These are phyloP conservation scores for Diploptera punctata DNA, from an alignment of 2,888 invertebrate genomes.

Conservation along the genomic window DNA sequence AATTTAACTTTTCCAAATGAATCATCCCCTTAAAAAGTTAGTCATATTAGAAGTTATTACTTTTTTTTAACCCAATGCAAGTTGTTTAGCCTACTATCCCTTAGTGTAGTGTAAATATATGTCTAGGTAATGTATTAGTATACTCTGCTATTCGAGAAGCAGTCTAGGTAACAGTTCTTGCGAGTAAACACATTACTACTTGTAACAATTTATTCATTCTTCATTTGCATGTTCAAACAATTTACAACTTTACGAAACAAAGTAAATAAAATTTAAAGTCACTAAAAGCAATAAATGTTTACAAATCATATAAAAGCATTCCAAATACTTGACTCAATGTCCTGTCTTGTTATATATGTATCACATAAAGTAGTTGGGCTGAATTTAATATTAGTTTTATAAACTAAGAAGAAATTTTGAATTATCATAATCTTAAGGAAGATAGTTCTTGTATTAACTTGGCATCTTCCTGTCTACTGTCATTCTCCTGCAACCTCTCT, in stretches of 20 bases:
- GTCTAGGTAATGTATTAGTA: background rate
- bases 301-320: constrained; percentile 1
- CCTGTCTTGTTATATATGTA: constrained; percentile 27
- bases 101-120: constrained; percentile 24
- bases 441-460: too few species aligned
- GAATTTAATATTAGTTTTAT: too few species aligned
- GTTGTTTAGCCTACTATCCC: constrained; percentile 11
- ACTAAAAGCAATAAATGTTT: constrained; percentile 29
- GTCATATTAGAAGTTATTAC: constrained; percentile 2
- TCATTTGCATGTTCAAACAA: constrained; percentile 21
- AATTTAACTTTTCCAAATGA: constrained; percentile 3
- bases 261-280: constrained; percentile 20
- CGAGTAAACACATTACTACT: background rate
- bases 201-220: constrained; percentile 14
- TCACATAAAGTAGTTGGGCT: constrained; percentile 6
- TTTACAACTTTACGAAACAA: constrained; percentile 6
- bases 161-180: background rate
- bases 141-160: background rate
- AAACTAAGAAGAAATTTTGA: too few species aligned
- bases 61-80: background rate
- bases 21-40: background rate
- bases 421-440: too few species aligned
- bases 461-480: too few species aligned
- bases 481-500: too few species aligned
- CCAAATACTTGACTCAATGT: constrained; percentile 20